Evolutionary conservation across 2,113 vertebrate genomes (phyloP).

Genomic region (Zosterops borbonicus): DNA sequence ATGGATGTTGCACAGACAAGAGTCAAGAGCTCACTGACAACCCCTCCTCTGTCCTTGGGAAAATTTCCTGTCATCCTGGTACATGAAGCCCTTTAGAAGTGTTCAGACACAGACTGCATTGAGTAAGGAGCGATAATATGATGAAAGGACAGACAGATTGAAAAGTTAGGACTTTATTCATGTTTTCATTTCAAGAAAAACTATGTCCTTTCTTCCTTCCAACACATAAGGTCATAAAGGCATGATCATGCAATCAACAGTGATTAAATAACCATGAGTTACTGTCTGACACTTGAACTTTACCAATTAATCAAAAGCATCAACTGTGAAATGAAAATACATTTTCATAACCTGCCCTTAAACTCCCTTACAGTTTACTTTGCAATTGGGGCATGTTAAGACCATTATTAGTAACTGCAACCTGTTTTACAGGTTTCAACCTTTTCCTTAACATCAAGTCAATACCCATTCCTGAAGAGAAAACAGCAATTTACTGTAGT

Average conservation of each 20-base stretch:
- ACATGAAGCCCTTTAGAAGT: background rate
- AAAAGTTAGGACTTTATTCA: background rate
- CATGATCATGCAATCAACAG: conserved; percentile 5
- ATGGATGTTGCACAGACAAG: background rate
- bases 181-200: background rate
- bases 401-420: conserved; percentile 1
- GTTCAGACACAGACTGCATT: background rate
- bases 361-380: background rate
- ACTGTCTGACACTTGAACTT: conserved; percentile 23
- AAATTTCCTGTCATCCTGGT: background rate
- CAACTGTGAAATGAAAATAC: conserved; percentile 17
- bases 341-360: background rate
- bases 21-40: background rate
- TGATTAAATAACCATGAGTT: conserved; percentile 52
- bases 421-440: background rate
- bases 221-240: background rate
- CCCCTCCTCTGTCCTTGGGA: background rate
- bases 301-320: conserved; percentile 39
- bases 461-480: background rate
- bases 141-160: background rate
- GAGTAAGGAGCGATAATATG: background rate
- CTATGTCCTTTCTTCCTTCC: background rate
- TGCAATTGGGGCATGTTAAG: background rate
- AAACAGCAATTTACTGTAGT: background rate
- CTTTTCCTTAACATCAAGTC: background rate